Conservation (phyloP, 2,797 vertebrate species). For the Betta splendens region DNA sequence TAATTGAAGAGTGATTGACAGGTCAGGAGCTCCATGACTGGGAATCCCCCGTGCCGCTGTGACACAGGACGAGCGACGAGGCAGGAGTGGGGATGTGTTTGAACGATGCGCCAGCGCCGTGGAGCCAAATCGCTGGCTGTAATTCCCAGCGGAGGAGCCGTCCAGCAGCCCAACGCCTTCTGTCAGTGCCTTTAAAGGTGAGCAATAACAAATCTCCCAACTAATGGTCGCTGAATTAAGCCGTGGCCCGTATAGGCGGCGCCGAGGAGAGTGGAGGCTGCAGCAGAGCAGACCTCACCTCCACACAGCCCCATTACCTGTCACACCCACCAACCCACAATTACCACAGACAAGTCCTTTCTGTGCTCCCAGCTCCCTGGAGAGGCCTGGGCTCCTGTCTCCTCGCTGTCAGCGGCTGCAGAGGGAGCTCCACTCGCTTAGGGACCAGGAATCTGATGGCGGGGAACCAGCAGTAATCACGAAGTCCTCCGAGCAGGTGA, state of each 20-base stretch:
- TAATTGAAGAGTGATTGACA: constrained; percentile 76
- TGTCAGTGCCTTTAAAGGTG: constrained; percentile 66
- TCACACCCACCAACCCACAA: constrained; percentile 49
- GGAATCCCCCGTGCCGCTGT: constrained; percentile 48
- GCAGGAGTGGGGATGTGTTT: constrained; percentile 16
- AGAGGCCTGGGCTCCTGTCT: constrained; percentile 37
- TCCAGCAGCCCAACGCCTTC: constrained; percentile 51
- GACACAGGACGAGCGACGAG: neutral
- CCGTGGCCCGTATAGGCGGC: constrained; percentile 51
- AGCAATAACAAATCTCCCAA: constrained; percentile 72
- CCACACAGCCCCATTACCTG: constrained; percentile 34
- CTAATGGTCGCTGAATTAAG: constrained; percentile 74
- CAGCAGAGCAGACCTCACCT: constrained; percentile 15
- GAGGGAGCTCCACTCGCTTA: constrained; percentile 53
- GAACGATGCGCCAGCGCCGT: constrained; percentile 32
- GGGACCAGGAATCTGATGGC: constrained; percentile 59
- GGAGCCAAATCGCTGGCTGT: constrained; percentile 46
- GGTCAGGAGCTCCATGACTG: constrained; percentile 64
- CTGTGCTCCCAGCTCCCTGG: constrained; percentile 58
- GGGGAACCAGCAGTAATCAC: constrained; percentile 63
- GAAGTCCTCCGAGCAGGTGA: constrained; percentile 17
- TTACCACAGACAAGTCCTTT: constrained; percentile 73
- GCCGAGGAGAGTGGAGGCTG: constrained; percentile 43
- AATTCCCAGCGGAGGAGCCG: constrained; percentile 49
- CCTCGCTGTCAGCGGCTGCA: constrained; percentile 50